Percentiles rank a stretch among this genome's conserved stretches.
Evolutionary conservation across 2,113 vertebrate genomes (phyloP).

Genomic region (Lophura nycthemera): DNA sequence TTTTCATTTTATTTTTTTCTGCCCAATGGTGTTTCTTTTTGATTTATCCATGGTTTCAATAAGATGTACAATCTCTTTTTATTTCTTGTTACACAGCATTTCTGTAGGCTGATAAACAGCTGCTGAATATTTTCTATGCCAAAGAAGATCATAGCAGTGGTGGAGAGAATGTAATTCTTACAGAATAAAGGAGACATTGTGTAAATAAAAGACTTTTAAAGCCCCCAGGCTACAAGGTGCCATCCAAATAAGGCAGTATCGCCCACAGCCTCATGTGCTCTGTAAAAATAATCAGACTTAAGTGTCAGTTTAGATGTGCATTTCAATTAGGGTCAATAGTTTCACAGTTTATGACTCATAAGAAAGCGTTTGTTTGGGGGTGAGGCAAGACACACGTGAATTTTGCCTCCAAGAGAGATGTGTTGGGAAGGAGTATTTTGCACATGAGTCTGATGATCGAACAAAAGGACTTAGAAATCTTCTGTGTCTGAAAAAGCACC

Average conservation of each 20-base stretch:
- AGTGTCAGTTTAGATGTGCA: constrained; percentile 52
- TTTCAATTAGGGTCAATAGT: constrained; percentile 62
- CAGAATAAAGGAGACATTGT: constrained; percentile 63
- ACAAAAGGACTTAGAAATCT: not conserved
- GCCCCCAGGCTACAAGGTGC: constrained; percentile 47
- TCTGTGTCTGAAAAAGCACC: not conserved
- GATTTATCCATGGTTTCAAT: not conserved
- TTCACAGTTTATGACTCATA: constrained; percentile 33
- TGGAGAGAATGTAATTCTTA: constrained; percentile 19
- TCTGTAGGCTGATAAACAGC: constrained; percentile 66
- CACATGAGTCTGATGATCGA: not conserved
- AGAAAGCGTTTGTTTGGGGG: constrained; percentile 6
- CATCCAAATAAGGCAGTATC: constrained; percentile 35
- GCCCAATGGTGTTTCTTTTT: not conserved
- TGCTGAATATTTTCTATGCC: constrained; percentile 56
- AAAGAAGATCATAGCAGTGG: constrained; percentile 41
- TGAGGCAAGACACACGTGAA: not conserved
- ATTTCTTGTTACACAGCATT: constrained; percentile 56
- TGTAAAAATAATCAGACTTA: constrained; percentile 41
- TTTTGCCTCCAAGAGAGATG: not conserved
- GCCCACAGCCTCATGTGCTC: constrained; percentile 21
- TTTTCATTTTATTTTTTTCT: not conserved
- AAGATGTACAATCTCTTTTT: constrained; percentile 16
- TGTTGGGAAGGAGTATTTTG: not conserved
- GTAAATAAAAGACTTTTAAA: constrained; percentile 59